Evolutionary conservation across 2,113 vertebrate genomes (phyloP), one percentile per base, ranked within the genome.

Genomic region (Penelope pileata): DNA sequence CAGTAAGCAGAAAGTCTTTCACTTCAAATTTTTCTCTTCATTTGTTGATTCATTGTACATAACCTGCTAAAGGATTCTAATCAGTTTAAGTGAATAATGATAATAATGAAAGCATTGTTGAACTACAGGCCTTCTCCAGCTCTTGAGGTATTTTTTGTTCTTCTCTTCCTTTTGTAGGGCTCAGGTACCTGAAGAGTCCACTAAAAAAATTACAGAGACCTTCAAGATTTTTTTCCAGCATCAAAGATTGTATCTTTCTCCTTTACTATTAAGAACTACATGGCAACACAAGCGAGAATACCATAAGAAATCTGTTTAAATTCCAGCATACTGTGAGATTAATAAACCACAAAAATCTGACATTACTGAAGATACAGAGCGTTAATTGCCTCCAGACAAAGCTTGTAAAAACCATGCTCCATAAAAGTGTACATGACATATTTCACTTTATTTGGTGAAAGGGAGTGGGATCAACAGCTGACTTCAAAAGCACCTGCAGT

Each of bases 321-420:
- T 92, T 96, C 67, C 60, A 94, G 54, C 94, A 90, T 75, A 93
- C 96, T 95, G 96, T 94, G 96, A 95, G 83, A 95, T 87, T 97
- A 97, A 97, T 94, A 97, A 94, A 94, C 90, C 92, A 94, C 32
- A 32, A 76, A 96, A 95, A 92, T 91, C 47, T 96, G 90, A 96
- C 84, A 78, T 94, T 94, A 94, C 69, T 88, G 87, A 72, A 96
- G 86, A 95, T 56, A 42, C 62, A 91, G 29, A 83, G 80, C 54
- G 90, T 87, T 97, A 90, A 95, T 94, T 95, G 83, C 78, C 83
- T 96, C 95, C 79, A 91, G 91, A 79, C 62, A 93, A 45, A 96
- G 45, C 82, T 91, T 88, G n/a, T 93, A 85, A 92, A 91, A 86
- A 92, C 76, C 26, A 43, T 69, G 48, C 75, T 63, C 10, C 62